Evolutionary conservation across 2,888 invertebrate species (phyloP).

Genomic region (Mythimna vitellina): DNA sequence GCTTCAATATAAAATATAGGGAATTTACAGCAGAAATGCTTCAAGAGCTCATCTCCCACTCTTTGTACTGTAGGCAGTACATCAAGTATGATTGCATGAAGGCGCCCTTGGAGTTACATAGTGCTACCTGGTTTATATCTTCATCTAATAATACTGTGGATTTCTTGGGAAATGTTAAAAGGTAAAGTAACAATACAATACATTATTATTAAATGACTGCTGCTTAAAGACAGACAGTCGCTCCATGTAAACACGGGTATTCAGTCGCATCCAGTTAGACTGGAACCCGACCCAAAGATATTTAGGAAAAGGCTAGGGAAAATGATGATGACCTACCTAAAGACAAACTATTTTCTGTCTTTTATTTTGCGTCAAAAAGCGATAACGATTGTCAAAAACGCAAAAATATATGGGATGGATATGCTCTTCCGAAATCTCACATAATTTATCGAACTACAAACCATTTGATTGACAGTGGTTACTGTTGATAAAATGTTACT

Average conservation of each 20-base stretch:
- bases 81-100: conserved; percentile 97
- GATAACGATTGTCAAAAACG: too few species aligned
- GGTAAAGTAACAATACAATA: conserved; percentile 79
- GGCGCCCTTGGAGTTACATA: conserved; percentile 96
- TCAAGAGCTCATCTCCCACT: conserved; percentile 97
- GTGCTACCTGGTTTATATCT: conserved; percentile 97
- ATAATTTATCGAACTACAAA: not conserved
- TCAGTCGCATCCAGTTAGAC: too few species aligned
- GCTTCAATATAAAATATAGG: conserved; percentile 96
- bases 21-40: conserved; percentile 98
- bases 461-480: too few species aligned
- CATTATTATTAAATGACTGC: not conserved
- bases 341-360: too few species aligned
- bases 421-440: not conserved
- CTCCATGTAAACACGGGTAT: too few species aligned
- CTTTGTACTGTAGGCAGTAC: conserved; percentile 96
- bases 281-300: too few species aligned
- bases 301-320: too few species aligned
- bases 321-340: too few species aligned
- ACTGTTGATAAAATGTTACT: not conserved
- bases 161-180: conserved; percentile 95
- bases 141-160: conserved; percentile 95
- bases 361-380: too few species aligned
- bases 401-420: not conserved
- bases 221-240: too few species aligned